Conservation (phyloP, 2,113 vertebrate genomes). For the Perognathus longimembris region DNA sequence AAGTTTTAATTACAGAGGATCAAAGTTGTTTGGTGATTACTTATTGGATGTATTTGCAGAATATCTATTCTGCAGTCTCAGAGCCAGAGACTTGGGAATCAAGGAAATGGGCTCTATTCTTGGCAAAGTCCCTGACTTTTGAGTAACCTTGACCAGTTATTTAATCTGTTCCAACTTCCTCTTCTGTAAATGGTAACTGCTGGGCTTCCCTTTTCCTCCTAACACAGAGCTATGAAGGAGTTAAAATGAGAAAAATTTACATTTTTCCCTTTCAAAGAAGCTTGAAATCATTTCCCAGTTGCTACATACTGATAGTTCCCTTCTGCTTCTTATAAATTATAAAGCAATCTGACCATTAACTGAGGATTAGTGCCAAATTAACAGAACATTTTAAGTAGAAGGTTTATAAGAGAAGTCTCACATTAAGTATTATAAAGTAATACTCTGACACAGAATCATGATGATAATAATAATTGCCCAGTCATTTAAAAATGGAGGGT, state of each 20-base stretch:
- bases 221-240: not conserved
- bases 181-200: conserved; percentile 57
- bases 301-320: not conserved
- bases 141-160: conserved; percentile 41
- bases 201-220: conserved; percentile 41
- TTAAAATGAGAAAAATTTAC: conserved; percentile 17
- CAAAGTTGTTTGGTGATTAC: not conserved
- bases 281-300: conserved; percentile 23
- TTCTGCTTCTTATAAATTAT: conserved; percentile 27
- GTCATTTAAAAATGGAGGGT: not conserved
- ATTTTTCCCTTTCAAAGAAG: conserved; percentile 36
- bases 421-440: not conserved
- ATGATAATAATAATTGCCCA: not conserved
- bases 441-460: not conserved
- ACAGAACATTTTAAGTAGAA: not conserved
- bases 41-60: not conserved
- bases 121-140: conserved; percentile 64
- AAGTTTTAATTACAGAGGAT: not conserved
- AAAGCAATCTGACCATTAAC: not conserved
- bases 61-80: not conserved
- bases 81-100: conserved; percentile 31
- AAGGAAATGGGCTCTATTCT: conserved; percentile 69
- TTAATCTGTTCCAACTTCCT: conserved; percentile 64
- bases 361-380: conserved; percentile 14
- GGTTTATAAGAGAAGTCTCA: not conserved